Evolutionary conservation across 2,888 invertebrate genomes (phyloP), one percentile per base, ranked within the genome.

Genomic region (Limenitis camilla): DNA sequence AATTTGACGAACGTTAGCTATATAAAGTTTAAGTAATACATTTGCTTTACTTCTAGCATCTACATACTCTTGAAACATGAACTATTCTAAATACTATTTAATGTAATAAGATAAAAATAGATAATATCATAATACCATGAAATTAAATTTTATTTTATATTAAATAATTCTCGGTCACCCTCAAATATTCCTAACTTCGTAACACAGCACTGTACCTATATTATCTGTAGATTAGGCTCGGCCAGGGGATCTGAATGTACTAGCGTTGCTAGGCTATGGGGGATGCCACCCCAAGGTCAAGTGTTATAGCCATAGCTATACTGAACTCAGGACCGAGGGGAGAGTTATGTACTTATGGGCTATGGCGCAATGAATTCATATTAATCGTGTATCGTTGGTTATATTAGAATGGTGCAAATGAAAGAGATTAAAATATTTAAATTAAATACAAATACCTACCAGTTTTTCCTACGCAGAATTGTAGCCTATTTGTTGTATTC

Each of bases 211-310:
- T 74, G 65, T 80, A 85, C 82, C 76, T 85, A 84, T 81, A 75
- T 76, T 76, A 79, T 78, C 72, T 76, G 68, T 68, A 79, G 81
- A 79, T 81, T 79, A 78, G 76, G 63, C 68, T 55, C 61, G 65
- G 71, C 72, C 75, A 77, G 84, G 86, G 86, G 84, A 75, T 71
- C 79, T 75, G 75, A 70, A 76, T 70, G 71, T 69, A 66, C 70
- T 68, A 61, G 67, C 78, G 85, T 86, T 84, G 85, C 84, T 82
- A 82, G 79, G 86, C 76, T 81, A 84, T 83, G 73, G 72, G 76
- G 76, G 72, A 70, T 77, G 69, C 68, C 70, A 69, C 75, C 76
- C 81, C 86, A 86, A 85, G 86, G 86, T 86, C 86, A 86, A 68
- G 74, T 70, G 71, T 71, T 72, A 72, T 78, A 80, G 67, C 61